phyloP scores from a whole-genome alignment of 2,113 vertebrate species.

The Hypomesus transpacificus region DNA sequence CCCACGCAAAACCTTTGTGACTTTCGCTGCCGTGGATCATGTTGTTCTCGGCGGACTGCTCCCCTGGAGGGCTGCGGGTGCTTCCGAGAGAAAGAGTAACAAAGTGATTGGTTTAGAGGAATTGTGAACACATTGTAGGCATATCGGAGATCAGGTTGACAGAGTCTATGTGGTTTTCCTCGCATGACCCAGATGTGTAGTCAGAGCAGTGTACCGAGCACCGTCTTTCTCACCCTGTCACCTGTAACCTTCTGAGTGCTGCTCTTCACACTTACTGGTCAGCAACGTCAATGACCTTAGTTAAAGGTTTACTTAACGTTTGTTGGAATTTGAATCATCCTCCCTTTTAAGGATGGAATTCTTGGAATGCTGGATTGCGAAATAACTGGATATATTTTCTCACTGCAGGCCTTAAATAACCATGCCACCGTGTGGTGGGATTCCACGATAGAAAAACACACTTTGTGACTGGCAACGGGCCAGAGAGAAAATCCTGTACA shows the following conservation, averaged over 20 bases:
- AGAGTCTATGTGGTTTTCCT: neutral
- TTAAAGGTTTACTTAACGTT: no score
- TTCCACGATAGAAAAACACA: no score
- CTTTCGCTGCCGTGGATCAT: neutral
- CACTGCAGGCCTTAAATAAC: neutral
- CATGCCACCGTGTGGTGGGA: no score
- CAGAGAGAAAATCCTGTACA: no score
- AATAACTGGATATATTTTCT: neutral
- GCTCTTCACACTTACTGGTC: no score
- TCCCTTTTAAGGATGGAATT: no score
- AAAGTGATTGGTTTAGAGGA: neutral
- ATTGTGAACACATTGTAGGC: neutral
- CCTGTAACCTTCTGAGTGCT: no score
- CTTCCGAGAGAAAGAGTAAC: neutral
- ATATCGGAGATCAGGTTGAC: neutral
- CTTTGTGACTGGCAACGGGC: no score
- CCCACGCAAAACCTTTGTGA: neutral
- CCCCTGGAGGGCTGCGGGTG: neutral
- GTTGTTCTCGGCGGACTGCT: neutral
- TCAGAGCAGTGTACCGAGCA: neutral
- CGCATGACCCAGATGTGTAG: neutral
- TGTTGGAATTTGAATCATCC: no score
- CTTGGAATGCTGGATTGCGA: no score
- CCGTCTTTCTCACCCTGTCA: no score
- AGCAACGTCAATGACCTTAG: no score